Base-by-base conservation (phyloP, 2,113 vertebrate genomes). In the Peromyscus polionotus region DNA sequence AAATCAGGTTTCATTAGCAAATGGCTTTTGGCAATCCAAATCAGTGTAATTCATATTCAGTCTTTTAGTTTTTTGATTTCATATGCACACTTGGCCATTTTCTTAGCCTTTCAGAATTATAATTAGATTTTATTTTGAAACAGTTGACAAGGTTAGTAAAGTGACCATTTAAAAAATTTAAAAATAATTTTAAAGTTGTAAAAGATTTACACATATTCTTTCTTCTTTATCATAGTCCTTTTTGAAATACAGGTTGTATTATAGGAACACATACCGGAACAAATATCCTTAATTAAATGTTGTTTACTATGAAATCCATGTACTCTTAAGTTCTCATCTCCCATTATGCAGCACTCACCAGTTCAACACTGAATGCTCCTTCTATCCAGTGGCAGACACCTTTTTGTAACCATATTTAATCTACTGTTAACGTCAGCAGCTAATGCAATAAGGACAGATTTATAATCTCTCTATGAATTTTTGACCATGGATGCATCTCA, bases 351-450 rank as follows among this genome's bases (percentile, higher is more conserved):
- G 28, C 57, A 61, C 67, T 79, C 24, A 33, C 3, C 22, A 57
- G 45, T 81, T 63, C 20, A 88, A 68, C 24, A 28, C 91, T 14
- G n/a, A 86, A 9, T 68, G 45, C 76, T 88, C 70, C 89, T 95
- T 96, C 80, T 59, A 91, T 45, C 33, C 39, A 70, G 42, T 93
- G 63, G 91, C n/a, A 96, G 86, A 95, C 93, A 91, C 84, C 54
- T 57, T 84, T 61, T 84, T 77, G 91, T 90, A 90, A 72, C 86
- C 94, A 51, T 59, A 86, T 86, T 92, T 95, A 96, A 95, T 76
- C 28, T 75, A 17, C 89, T 80, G 94, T 97, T 96, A 97, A 95
- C 98, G 94, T 94, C 96, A 98, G 98, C 95, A 76, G 97, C 95
- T 98, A 96, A 95, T 97, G 79, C 68, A 98, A 94, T 88, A 96